phyloP scores from a whole-genome alignment of 1,140 invertebrate genomes.

The Latrodectus geometricus region DNA sequence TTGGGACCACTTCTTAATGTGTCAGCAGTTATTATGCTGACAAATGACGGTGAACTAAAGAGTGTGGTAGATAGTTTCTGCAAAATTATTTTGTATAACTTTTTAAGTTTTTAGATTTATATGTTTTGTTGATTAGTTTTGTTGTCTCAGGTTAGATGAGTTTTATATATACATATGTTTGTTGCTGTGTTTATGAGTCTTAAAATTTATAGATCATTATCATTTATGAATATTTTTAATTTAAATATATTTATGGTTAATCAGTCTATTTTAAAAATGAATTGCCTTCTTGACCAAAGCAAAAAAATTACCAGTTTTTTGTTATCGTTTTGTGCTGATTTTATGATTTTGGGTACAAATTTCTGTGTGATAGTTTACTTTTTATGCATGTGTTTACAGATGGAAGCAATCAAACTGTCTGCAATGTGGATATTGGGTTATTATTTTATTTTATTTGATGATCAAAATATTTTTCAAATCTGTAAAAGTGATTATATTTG shows the following conservation, averaged over 20 bases:
- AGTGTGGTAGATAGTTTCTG: slow-evolving; percentile 52
- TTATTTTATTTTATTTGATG: slow-evolving; percentile 14
- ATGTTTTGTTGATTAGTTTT: slow-evolving; percentile 55
- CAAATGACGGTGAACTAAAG: slow-evolving; percentile 9
- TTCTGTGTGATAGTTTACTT: not conserved
- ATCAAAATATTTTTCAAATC: slow-evolving; percentile 24
- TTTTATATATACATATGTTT: slow-evolving; percentile 15
- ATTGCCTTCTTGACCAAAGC: no score
- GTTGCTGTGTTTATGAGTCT: not conserved
- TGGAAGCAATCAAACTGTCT: no score
- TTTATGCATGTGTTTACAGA: slow-evolving; percentile 9
- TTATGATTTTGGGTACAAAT: no score
- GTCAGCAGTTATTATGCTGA: slow-evolving; percentile 18
- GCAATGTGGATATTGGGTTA: no score
- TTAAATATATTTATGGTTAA: no score
- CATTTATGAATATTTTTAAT: not conserved
- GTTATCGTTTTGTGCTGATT: no score
- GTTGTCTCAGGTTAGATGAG: not conserved
- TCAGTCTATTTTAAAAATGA: no score
- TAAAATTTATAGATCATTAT: not conserved
- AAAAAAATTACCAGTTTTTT: no score
- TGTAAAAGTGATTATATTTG: not conserved
- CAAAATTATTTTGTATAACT: slow-evolving; percentile 9
- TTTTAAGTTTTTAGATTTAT: slow-evolving; percentile 59
- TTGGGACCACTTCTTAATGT: slow-evolving; percentile 34